Evolutionary conservation across 2,888 invertebrate genomes (phyloP).

Genomic region (Dicycla oo): DNA sequence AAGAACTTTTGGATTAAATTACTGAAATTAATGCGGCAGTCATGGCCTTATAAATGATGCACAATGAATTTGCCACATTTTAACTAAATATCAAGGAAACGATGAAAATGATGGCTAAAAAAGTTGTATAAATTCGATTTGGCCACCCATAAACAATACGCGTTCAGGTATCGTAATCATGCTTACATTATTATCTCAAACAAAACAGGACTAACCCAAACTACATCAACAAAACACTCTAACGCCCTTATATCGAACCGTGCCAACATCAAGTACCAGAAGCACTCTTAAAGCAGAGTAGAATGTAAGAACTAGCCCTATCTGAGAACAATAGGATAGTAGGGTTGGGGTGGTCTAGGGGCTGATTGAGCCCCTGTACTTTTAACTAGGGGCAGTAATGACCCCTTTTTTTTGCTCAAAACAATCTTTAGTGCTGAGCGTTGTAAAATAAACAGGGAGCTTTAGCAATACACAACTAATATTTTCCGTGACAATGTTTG

Average conservation of each 20-base stretch:
- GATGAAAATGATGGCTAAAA: not conserved
- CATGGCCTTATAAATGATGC: not conserved
- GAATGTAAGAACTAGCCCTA: constrained; percentile 58
- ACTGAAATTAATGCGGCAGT: not conserved
- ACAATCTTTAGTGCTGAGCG: constrained; percentile 29
- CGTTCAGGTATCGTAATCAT: not conserved
- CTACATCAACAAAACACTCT: constrained; percentile 20
- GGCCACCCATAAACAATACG: not conserved
- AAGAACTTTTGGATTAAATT: not conserved
- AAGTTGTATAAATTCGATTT: not conserved
- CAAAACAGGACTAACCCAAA: constrained; percentile 19
- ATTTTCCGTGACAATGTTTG: not conserved
- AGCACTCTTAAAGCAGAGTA: constrained; percentile 46
- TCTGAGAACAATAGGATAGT: constrained; percentile 51
- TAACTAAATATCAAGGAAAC: not conserved
- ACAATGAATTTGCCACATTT: not conserved
- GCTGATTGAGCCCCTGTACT: constrained; percentile 48
- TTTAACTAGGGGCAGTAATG: constrained; percentile 56
- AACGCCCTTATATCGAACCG: constrained; percentile 31
- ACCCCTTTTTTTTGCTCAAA: constrained; percentile 61
- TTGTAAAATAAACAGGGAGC: constrained; percentile 26
- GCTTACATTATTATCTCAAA: constrained; percentile 19
- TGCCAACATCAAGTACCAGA: constrained; percentile 52
- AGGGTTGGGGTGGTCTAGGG: constrained; percentile 42
- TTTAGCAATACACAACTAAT: not conserved